phyloP scores from a whole-genome alignment of 2,888 invertebrate genomes.

The Heteropelma amictum region DNA sequence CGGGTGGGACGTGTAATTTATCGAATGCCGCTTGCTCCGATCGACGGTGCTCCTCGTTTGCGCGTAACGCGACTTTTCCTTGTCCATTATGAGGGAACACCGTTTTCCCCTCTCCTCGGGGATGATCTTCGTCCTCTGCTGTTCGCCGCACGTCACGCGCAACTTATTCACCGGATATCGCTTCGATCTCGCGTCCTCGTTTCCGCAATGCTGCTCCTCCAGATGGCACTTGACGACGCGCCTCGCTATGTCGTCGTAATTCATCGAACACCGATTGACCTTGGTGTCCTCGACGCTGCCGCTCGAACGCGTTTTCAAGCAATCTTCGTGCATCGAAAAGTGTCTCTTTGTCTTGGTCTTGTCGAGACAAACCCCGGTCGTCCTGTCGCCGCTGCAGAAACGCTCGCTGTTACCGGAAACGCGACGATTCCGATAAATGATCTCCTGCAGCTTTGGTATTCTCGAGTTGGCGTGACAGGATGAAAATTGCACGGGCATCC shows the following conservation, averaged over 20 bases:
- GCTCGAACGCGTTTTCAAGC: slow-evolving; percentile 63
- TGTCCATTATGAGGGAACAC: slow-evolving; percentile 64
- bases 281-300: slow-evolving; percentile 61
- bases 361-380: slow-evolving; percentile 63
- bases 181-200: slow-evolving; percentile 60
- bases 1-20: slow-evolving; percentile 64
- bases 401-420: slow-evolving; percentile 55
- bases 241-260: slow-evolving; percentile 67
- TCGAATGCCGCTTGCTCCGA: slow-evolving; percentile 71
- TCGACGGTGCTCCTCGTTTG: slow-evolving; percentile 65
- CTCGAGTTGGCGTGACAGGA: slow-evolving; percentile 70
- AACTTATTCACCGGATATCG: slow-evolving; percentile 61
- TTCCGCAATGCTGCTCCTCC: slow-evolving; percentile 56
- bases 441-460: slow-evolving; percentile 72
- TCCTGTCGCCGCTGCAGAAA: slow-evolving; percentile 59
- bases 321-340: slow-evolving; percentile 67
- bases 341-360: slow-evolving; percentile 64
- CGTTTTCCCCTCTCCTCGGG: slow-evolving; percentile 66
- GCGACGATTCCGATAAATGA: slow-evolving; percentile 66
- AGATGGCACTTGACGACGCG: slow-evolving; percentile 58
- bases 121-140: slow-evolving; percentile 35
- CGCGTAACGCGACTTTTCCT: slow-evolving; percentile 63
- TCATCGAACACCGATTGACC: slow-evolving; percentile 62
- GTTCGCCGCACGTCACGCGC: slow-evolving; percentile 58
- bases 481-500: slow-evolving; percentile 72